Evolutionary conservation across 2,113 vertebrate genomes (phyloP), one percentile per base, ranked within the genome.

Genomic region (Coturnix japonica): DNA sequence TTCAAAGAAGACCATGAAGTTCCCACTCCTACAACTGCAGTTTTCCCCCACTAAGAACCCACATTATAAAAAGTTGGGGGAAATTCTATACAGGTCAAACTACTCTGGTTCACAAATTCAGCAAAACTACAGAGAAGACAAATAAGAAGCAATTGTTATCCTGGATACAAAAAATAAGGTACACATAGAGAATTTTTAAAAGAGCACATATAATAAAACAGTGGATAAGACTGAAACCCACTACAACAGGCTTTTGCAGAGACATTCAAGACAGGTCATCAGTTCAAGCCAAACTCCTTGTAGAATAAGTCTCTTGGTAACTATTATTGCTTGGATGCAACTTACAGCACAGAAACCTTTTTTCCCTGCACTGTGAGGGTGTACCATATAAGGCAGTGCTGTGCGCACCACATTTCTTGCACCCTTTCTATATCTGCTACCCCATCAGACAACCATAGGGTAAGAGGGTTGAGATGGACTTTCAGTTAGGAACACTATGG

Each of bases 321-420:
- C n/a, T 64, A 2, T 8, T 65, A 37, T 9, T 13, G 56, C n/a
- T 25, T 37, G 14, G 46, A 90, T 70, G 51, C 49, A 56, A 51
- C 14, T 7, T 56, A 22, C 19, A 75, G 22, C 31, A 6, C 28
- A 74, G 21, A 59, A 78, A 31, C 53, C 35, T 18, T 3, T 14
- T 16, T 75, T 43, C 63, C 59, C 39, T 64, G 49, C 26, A 57
- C 63, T 75, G 43, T 1, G 2, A 47, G 33, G 8, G 13, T 33
- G 4, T 39, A 43, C 28, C 1, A 0, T 2, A 0, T 3, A 59
- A 15, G 51, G 16, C 43, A 81, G 51, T 17, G 5, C 21, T 51
- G 19, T 8, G 31, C 2, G 1, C 16, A 20, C 23, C 2, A 0
- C 33, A 21, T 54, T 84, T 77, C 65, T 31, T 44, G 5, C 9